Conservation (phyloP, 2,113 vertebrate genomes). For the Grallaria varia region DNA sequence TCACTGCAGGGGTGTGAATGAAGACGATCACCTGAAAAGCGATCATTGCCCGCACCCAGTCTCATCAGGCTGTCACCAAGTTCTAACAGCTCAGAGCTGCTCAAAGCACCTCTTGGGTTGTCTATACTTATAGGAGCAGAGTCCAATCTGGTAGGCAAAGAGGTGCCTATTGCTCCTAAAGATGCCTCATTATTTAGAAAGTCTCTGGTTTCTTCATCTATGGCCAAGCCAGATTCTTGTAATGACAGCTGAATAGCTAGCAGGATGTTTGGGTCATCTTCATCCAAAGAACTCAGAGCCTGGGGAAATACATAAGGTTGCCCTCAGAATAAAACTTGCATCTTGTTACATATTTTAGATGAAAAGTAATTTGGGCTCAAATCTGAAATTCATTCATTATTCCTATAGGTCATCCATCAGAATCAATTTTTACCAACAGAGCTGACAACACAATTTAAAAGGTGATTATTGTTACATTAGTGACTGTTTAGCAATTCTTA, state of each 20-base stretch:
- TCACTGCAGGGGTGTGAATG: constrained; percentile 77
- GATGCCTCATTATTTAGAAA: constrained; percentile 84
- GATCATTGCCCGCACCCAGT: constrained; percentile 81
- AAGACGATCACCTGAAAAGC: constrained; percentile 75
- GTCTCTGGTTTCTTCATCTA: constrained; percentile 80
- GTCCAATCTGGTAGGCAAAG: constrained; percentile 90
- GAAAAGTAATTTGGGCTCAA: neutral
- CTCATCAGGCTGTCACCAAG: constrained; percentile 87
- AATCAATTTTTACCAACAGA: neutral
- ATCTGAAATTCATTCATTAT: neutral
- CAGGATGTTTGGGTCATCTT: constrained; percentile 96
- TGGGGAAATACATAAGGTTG: constrained; percentile 60
- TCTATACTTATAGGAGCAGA: constrained; percentile 78
- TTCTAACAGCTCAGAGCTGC: constrained; percentile 94
- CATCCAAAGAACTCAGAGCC: constrained; percentile 92
- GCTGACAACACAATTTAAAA: neutral
- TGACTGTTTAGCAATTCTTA: neutral
- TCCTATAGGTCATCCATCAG: neutral
- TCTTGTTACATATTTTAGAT: neutral
- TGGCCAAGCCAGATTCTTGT: constrained; percentile 88
- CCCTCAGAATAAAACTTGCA: constrained; percentile 18
- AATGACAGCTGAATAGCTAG: constrained; percentile 96
- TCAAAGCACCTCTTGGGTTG: constrained; percentile 82
- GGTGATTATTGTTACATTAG: neutral
- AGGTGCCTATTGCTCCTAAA: constrained; percentile 92